Conservation (phyloP, 2,113 vertebrate genomes). For the Microcebus lehilahytsara region DNA sequence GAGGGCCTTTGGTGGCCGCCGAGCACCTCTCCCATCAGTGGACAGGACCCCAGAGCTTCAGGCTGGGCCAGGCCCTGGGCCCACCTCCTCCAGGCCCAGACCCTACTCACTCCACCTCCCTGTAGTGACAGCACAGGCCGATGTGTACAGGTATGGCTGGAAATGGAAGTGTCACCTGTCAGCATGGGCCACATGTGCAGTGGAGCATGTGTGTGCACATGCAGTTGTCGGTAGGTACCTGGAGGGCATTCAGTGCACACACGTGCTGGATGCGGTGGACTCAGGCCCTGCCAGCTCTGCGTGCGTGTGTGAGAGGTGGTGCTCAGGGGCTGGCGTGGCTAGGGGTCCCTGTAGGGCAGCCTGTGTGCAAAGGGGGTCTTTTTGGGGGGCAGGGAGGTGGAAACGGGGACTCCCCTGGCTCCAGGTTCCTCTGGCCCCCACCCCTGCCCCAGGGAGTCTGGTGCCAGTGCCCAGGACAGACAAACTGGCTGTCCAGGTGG, state of each 20-base stretch:
- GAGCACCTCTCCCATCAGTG: not conserved
- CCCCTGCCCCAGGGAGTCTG: not conserved
- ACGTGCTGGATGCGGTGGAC: not conserved
- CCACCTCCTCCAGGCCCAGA: not conserved
- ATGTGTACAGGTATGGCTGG: not conserved
- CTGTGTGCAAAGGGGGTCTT: not conserved
- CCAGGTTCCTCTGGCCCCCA: not conserved
- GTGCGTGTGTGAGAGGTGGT: accelerated
- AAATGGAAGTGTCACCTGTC: not conserved
- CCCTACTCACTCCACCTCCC: not conserved
- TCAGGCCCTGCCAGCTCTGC: not conserved
- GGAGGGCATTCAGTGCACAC: not conserved
- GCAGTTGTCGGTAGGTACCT: not conserved
- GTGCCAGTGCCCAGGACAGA: not conserved
- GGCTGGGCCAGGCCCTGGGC: not conserved
- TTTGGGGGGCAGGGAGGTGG: too few species aligned
- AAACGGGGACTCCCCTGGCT: not conserved
- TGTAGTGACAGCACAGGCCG: not conserved
- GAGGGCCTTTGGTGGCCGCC: not conserved
- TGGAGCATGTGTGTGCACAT: not conserved
- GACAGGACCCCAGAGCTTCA: not conserved
- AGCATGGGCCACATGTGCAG: not conserved
- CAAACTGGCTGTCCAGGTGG: not conserved
- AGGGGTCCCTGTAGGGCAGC: not conserved
- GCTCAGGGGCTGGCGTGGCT: not conserved